Percentiles rank a stretch among this genome's conserved stretches.
Evolutionary conservation across 2,888 invertebrate genomes (phyloP).

Genomic region (Maniola hyperantus): DNA sequence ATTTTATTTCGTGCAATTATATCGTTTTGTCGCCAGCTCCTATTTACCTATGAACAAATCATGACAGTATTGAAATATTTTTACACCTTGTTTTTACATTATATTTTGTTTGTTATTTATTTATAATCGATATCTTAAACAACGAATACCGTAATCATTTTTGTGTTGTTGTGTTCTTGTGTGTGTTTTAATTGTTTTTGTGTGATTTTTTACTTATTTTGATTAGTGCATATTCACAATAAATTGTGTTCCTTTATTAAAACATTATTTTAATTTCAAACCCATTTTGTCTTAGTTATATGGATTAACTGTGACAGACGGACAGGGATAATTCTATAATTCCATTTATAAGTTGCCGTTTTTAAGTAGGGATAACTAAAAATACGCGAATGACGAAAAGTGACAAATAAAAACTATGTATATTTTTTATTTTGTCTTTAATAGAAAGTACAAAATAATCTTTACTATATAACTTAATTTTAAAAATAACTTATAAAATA

Average conservation of each 20-base stretch:
- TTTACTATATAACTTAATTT: neutral
- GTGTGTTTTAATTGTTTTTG: slow-evolving; percentile 28
- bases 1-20: too few relatives aligned
- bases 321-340: neutral
- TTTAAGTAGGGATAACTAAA: neutral
- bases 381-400: neutral
- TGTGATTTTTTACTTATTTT: slow-evolving; percentile 8
- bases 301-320: neutral
- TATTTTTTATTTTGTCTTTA: slow-evolving; percentile 20
- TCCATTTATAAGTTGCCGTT: too few relatives aligned
- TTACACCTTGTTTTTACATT: slow-evolving; percentile 31
- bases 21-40: too few relatives aligned
- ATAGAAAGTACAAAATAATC: slow-evolving; percentile 29
- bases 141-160: slow-evolving; percentile 31
- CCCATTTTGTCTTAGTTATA: neutral
- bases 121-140: slow-evolving; percentile 21
- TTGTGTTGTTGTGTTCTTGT: slow-evolving; percentile 30
- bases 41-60: slow-evolving; percentile 29
- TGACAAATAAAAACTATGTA: neutral
- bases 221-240: slow-evolving; percentile 29
- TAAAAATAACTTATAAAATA: slow-evolving; percentile 22
- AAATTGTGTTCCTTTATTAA: slow-evolving; percentile 20
- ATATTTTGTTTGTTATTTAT: slow-evolving; percentile 34
- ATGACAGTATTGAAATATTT: slow-evolving; percentile 40
- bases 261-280: slow-evolving; percentile 5